Conservation (phyloP, 2,888 invertebrate species). For the Hyles lineata region DNA sequence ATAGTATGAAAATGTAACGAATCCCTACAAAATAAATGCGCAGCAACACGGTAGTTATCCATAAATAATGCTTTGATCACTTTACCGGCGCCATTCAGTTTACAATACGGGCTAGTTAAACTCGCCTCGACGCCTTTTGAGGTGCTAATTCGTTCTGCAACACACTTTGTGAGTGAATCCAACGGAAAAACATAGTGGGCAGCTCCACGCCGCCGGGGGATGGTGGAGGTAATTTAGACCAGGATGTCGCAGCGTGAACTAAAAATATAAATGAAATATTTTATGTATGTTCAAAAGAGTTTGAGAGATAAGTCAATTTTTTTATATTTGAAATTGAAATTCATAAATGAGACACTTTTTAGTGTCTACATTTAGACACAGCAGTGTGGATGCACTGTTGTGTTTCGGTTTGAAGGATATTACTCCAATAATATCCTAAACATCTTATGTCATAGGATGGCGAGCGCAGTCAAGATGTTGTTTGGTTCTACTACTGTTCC, state of each 20-base stretch:
- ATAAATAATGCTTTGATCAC: slow-evolving; percentile 14
- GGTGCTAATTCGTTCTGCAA: slow-evolving; percentile 46
- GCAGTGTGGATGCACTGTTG: too few relatives aligned
- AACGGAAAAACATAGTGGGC: slow-evolving; percentile 42
- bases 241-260: too few relatives aligned
- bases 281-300: background rate
- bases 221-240: background rate
- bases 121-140: slow-evolving; percentile 45
- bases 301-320: too few relatives aligned
- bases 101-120: slow-evolving; percentile 16
- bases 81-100: slow-evolving; percentile 14
- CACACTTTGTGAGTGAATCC: slow-evolving; percentile 42
- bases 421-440: too few relatives aligned
- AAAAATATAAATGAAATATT: background rate
- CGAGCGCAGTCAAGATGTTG: too few relatives aligned
- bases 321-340: too few relatives aligned
- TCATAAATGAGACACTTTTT: too few relatives aligned
- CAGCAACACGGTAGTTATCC: background rate
- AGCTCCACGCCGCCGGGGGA: background rate
- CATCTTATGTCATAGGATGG: too few relatives aligned
- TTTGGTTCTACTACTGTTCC: too few relatives aligned
- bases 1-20: too few relatives aligned
- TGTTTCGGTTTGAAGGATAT: too few relatives aligned
- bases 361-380: too few relatives aligned
- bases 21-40: background rate